Conservation (phyloP, 2,113 vertebrate genomes). For the Stigmatopora nigra region DNA sequence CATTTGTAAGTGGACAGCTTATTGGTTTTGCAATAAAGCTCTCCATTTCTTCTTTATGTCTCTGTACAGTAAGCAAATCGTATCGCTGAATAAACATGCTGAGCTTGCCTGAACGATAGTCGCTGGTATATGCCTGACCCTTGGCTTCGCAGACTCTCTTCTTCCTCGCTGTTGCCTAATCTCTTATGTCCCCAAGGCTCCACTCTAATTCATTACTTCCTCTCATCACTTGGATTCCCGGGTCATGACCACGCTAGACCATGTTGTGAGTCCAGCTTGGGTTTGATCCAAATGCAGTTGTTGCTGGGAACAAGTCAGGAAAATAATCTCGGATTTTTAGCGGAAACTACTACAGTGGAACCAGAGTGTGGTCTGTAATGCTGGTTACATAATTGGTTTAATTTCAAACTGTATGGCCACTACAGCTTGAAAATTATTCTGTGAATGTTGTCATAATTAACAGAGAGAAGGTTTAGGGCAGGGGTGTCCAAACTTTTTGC, state of each 20-base stretch:
- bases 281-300: constrained; percentile 46
- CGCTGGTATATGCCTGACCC: constrained; percentile 62
- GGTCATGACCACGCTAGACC: constrained; percentile 54
- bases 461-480: constrained; percentile 51
- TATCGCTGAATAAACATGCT: constrained; percentile 39
- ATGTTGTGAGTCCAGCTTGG: constrained; percentile 33
- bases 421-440: background rate
- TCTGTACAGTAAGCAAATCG: constrained; percentile 17
- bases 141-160: constrained; percentile 53
- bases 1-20: background rate
- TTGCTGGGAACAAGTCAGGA: constrained; percentile 14
- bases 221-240: constrained; percentile 42
- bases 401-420: background rate
- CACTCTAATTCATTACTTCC: constrained; percentile 71
- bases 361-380: background rate
- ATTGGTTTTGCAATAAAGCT: constrained; percentile 5
- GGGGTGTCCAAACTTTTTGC: no score
- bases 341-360: background rate
- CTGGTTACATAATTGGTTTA: background rate
- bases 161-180: constrained; percentile 61
- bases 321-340: background rate
- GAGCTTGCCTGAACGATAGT: constrained; percentile 55
- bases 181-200: constrained; percentile 64
- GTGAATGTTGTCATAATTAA: constrained; percentile 14
- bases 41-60: constrained; percentile 2